Base-by-base conservation (phyloP, 2,888 invertebrate species). In the Himalopsyche anomala region DNA sequence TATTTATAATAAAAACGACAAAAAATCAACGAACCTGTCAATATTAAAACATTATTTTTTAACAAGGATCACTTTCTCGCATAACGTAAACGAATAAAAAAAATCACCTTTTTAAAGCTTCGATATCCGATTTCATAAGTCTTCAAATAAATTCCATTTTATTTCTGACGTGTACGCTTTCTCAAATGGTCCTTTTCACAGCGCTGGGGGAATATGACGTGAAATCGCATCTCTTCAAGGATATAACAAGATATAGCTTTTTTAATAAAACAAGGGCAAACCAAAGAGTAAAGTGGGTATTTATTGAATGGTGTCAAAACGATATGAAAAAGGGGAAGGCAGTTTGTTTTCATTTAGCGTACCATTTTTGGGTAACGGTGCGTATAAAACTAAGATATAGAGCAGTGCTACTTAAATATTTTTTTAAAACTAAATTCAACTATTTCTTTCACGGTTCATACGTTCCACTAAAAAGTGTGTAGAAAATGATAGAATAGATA, bases 341-440 rank as follows among this genome's bases (percentile, higher is more conserved):
- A 86, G 82, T 87, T 86, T 87, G 81, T 87, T 86, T 86, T 86
- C 86, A 86, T 87, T 87, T 87, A 80, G 38, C 84, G 62, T 81
- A 54, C 84, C 79, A 80, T 83, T 74, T 80, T 69, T 40, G 82
- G 84, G 79, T 62, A 86, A 69, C 83, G 85, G 36, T 81, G 17
- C 86, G 84, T 82, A 54, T 36, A 74, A 36, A 74, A 74, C 15
- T 3, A 62, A 62, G 62, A n/a, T 36, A 28, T 28, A 11, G 19
- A 12, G 12, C 74, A 74, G 74, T 38, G 74, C 0, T 38, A 12
- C 74, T 15, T 84, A 81, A 8, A 83, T 45, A 17, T 74, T 83
- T 17, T 51, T 8, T 51, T 1, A 28, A 28, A 28, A 28, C 28
- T 28, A 28, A 28, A 28, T 28, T 28, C 28, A 28, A 28, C 28